Percentiles rank a stretch among this genome's conserved stretches.
Evolutionary conservation across 2,888 invertebrate genomes (phyloP).

Genomic region (Laspeyria flexula): DNA sequence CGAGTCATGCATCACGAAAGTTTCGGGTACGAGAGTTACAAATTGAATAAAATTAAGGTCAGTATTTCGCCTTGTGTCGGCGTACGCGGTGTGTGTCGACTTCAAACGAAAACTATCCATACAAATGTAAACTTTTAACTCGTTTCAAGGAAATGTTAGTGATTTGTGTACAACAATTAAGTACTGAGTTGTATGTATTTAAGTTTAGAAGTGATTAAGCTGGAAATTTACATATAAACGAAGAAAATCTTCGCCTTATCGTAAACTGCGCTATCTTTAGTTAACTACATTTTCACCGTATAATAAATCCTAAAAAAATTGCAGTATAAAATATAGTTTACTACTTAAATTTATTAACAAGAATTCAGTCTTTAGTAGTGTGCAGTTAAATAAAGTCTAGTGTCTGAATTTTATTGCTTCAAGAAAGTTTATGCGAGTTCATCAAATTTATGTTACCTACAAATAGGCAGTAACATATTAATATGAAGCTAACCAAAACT

Average conservation of each 20-base stretch:
- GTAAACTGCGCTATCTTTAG: background rate
- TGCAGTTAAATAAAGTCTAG: too few relatives aligned
- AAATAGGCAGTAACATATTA: too few relatives aligned
- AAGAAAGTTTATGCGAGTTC: too few relatives aligned
- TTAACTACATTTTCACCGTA: background rate
- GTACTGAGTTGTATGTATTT: background rate
- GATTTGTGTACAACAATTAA: background rate
- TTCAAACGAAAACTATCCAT: constrained; percentile 39
- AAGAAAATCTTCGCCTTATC: background rate
- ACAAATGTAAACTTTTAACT: constrained; percentile 19
- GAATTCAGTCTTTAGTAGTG: too few relatives aligned
- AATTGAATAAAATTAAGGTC: constrained; percentile 83
- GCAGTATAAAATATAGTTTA: too few relatives aligned
- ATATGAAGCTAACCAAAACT: too few relatives aligned
- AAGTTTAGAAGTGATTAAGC: background rate
- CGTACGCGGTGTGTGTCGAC: constrained; percentile 39
- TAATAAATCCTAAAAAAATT: background rate
- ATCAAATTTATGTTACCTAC: too few relatives aligned
- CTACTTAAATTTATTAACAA: too few relatives aligned
- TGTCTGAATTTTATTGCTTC: too few relatives aligned
- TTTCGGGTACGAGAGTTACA: constrained; percentile 80
- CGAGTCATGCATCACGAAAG: constrained; percentile 81
- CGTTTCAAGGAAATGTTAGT: background rate
- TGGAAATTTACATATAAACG: background rate
- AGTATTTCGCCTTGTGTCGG: constrained; percentile 54